Percentiles rank a stretch among this genome's conserved stretches.
Evolutionary conservation across 2,888 invertebrate genomes (phyloP).

Genomic region (Cynaeus angustus): DNA sequence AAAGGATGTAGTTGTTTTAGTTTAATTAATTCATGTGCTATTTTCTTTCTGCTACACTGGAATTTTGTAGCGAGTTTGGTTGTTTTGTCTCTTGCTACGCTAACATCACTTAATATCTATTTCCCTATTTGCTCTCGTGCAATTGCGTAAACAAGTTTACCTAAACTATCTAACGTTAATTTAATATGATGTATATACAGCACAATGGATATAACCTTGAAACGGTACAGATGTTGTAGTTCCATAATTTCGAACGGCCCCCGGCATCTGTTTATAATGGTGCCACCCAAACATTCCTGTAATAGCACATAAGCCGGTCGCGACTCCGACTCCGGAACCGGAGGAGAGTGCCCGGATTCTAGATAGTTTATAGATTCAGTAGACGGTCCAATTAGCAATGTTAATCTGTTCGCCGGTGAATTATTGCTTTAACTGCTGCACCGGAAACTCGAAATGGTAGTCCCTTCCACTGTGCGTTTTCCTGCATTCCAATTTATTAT

Average conservation of each 20-base stretch:
- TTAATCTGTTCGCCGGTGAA: slow-evolving; percentile 43
- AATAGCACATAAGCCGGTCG: slow-evolving; percentile 34
- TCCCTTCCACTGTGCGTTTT: slow-evolving; percentile 17
- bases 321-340: slow-evolving; percentile 33
- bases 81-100: neutral
- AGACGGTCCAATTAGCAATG: slow-evolving; percentile 48
- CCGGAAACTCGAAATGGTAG: slow-evolving; percentile 22
- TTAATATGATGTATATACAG: slow-evolving; percentile 30
- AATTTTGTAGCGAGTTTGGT: too few relatives aligned
- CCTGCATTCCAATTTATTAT: slow-evolving; percentile 32
- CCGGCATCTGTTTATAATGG: slow-evolving; percentile 45
- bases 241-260: slow-evolving; percentile 32
- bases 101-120: slow-evolving; percentile 6
- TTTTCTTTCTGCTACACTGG: too few relatives aligned
- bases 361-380: slow-evolving; percentile 48
- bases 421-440: slow-evolving; percentile 40
- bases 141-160: slow-evolving; percentile 31
- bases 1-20: too few relatives aligned
- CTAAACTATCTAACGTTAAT: slow-evolving; percentile 28
- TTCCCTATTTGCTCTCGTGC: slow-evolving; percentile 13
- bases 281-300: slow-evolving; percentile 41
- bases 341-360: slow-evolving; percentile 41
- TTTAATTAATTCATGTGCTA: too few relatives aligned
- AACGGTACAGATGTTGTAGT: slow-evolving; percentile 35
- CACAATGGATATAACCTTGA: slow-evolving; percentile 39